Evolutionary conservation across 2,797 vertebrate genomes (phyloP), one percentile per base, ranked within the genome.

Genomic region (Manis javanica): DNA sequence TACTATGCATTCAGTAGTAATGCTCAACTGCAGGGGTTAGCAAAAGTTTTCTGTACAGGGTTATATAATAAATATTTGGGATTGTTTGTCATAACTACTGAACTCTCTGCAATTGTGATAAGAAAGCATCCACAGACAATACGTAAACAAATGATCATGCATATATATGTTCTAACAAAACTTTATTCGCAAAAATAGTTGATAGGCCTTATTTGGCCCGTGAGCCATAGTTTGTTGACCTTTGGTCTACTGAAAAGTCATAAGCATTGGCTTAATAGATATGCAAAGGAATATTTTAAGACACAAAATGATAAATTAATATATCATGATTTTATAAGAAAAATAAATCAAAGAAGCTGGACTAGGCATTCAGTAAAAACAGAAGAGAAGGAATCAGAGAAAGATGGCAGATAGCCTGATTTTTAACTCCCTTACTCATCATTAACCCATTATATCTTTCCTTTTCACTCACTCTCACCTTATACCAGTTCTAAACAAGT

Each of bases 271-370:
- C 1, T 0, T 82, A 42, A 82, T 34, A 21, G 2, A 83, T 61
- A 57, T 14, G 57, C 39, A 88, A 92, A 78, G 24, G 26, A 72
- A 59, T 84, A 90, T 72, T 79, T 74, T 64, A 85, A 85, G 93
- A 71, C 57, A 83, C 31, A 57, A 94, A 64, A 15, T 14, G 26
- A 42, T 66, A 72, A 91, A 82, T 42, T 29, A 75, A 74, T 16
- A 46, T n/a, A 24, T 19, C 42, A 57, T 72, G 34, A 64, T 63
- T 72, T 92, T 51, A 24, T 64, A 84, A 77, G 66, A 89, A 81
- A 92, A 63, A 34, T 46, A 31, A 69, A 21, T n/a, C 34, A 79
- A 66, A 75, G 51, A 85, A 92, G 42, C 34, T 90, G 9, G 29
- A 66, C 55, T 11, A 42, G 23, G 18, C 49, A 49, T 29, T 85